Conservation (phyloP, 2,888 invertebrate genomes). For the Lasioglossum villosulum region DNA sequence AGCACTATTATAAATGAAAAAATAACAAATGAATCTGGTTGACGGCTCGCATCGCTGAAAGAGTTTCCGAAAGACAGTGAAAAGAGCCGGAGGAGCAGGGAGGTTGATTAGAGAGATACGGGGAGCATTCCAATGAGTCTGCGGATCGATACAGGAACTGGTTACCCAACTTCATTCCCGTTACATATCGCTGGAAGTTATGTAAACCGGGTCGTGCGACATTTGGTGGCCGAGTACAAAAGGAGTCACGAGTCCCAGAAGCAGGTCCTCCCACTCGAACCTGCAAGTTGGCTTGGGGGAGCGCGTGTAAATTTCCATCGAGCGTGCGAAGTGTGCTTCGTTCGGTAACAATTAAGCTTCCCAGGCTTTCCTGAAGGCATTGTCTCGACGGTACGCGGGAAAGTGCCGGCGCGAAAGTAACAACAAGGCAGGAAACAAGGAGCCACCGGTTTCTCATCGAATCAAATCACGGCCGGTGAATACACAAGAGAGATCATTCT, state of each 20-base stretch:
- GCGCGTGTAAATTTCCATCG: conserved; percentile 58
- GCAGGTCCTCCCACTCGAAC: conserved; percentile 20
- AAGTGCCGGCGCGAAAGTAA: conserved; percentile 75
- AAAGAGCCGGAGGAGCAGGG: not conserved
- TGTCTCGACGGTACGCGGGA: conserved; percentile 67
- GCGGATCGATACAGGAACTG: conserved; percentile 22
- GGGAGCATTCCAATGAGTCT: not conserved
- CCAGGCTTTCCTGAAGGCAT: conserved; percentile 72
- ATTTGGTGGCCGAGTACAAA: conserved; percentile 39
- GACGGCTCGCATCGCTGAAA: not conserved
- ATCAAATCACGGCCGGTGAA: conserved; percentile 21
- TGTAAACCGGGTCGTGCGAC: conserved; percentile 73
- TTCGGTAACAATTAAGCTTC: conserved; percentile 71
- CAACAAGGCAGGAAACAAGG: conserved; percentile 64
- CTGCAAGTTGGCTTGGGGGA: not conserved
- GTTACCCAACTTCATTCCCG: conserved; percentile 66
- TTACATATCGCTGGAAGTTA: conserved; percentile 63
- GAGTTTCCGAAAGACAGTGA: not conserved
- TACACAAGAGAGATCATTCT: conserved; percentile 23
- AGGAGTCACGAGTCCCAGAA: conserved; percentile 30
- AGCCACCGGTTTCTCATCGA: conserved; percentile 52
- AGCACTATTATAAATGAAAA: no score
- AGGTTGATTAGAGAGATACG: not conserved
- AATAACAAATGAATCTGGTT: no score
- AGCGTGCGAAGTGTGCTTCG: conserved; percentile 70